Evolutionary conservation across 2,797 vertebrate genomes (phyloP).

Genomic region (Masticophis lateralis): DNA sequence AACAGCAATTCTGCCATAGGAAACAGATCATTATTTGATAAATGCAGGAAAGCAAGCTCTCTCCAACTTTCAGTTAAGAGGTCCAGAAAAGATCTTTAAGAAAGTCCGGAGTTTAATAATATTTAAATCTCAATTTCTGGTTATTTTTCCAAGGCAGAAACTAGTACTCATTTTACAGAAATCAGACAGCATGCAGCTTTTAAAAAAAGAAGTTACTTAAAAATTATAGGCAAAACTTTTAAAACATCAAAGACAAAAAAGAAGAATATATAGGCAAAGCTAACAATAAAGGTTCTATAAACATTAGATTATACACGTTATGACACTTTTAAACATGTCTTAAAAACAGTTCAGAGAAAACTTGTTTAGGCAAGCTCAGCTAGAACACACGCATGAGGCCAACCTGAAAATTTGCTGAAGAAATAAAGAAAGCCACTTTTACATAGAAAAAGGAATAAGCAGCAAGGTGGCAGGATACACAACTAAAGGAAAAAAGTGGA

Average conservation of each 20-base stretch:
- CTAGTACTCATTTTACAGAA: background rate
- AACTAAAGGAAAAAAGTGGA: background rate
- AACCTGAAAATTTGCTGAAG: background rate
- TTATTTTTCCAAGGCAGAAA: background rate
- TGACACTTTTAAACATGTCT: constrained; percentile 13
- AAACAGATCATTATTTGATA: background rate
- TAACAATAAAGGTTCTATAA: background rate
- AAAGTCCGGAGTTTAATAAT: background rate
- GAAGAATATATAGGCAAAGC: background rate
- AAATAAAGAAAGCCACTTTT: background rate
- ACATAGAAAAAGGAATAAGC: constrained; percentile 10
- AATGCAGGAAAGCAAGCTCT: background rate
- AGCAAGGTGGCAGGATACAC: background rate
- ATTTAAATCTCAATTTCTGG: background rate
- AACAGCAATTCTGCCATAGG: background rate
- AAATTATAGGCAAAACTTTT: background rate
- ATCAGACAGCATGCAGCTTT: background rate
- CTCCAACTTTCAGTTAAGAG: background rate
- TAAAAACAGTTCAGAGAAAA: background rate
- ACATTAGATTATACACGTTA: background rate
- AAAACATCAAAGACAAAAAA: constrained; percentile 1
- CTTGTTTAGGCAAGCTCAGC: background rate
- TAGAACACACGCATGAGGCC: background rate
- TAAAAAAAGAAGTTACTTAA: background rate
- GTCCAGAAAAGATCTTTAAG: background rate